Conservation (phyloP, 2,888 invertebrate species). For the Agelastica alni region DNA sequence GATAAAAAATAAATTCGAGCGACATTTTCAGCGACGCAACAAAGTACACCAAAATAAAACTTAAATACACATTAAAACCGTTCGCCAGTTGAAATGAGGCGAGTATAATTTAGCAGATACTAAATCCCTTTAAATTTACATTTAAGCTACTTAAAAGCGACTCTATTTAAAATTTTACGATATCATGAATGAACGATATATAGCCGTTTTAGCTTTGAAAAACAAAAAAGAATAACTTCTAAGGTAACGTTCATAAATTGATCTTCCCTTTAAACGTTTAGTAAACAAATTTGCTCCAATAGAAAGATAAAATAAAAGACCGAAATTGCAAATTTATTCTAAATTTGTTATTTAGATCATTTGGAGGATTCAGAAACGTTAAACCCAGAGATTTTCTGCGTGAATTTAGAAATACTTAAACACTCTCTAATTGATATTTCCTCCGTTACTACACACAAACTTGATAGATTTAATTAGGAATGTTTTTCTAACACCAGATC, state of each 20-base stretch:
- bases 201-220: too few species aligned
- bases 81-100: not conserved
- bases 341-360: too few species aligned
- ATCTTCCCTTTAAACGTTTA: too few species aligned
- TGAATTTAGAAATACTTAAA: not conserved
- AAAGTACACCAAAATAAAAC: not conserved
- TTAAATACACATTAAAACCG: slow-evolving; percentile 1
- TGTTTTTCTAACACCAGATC: slow-evolving; percentile 17
- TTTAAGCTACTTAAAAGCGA: not conserved
- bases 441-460: not conserved
- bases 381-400: too few species aligned
- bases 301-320: too few species aligned
- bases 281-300: too few species aligned
- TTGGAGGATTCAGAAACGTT: too few species aligned
- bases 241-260: too few species aligned
- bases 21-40: not conserved
- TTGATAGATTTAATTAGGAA: slow-evolving; percentile 6
- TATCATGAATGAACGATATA: not conserved
- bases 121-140: not conserved
- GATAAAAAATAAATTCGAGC: too few species aligned
- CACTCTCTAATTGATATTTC: not conserved
- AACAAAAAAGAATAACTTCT: too few species aligned
- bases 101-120: not conserved
- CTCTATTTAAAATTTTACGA: slow-evolving; percentile 1
- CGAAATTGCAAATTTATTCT: too few species aligned